These are phyloP conservation scores for Greenwoodochromis staneri DNA, from an alignment of 2,113 vertebrate species.

Conservation along the genomic window DNA sequence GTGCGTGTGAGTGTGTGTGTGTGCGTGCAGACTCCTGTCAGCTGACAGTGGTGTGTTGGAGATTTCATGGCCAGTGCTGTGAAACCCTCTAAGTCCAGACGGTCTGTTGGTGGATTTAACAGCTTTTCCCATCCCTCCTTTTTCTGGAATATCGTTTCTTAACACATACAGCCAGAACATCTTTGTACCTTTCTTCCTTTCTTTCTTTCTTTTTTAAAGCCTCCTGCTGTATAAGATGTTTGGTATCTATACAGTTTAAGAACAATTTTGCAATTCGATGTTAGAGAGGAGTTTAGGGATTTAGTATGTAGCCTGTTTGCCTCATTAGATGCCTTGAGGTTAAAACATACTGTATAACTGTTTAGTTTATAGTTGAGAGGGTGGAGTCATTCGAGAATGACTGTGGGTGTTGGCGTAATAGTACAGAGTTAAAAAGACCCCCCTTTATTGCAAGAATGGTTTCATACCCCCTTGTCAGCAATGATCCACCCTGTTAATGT, in stretches of 20 bases:
- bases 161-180: background rate
- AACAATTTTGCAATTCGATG: background rate
- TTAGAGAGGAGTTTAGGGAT: background rate
- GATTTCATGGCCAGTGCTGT: conserved; percentile 31
- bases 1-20: background rate
- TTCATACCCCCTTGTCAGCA: background rate
- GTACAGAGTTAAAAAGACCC: background rate
- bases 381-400: background rate
- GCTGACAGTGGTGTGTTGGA: conserved; percentile 29
- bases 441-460: background rate
- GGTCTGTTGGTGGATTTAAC: conserved; percentile 29
- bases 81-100: conserved; percentile 30
- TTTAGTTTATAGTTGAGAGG: background rate
- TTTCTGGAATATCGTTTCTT: conserved; percentile 25
- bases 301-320: background rate
- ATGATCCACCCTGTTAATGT: background rate
- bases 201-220: background rate
- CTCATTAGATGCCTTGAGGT: background rate
- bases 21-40: background rate
- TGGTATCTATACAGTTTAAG: background rate
- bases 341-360: background rate
- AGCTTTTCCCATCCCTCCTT: background rate
- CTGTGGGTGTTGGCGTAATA: background rate
- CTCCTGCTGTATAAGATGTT: background rate
- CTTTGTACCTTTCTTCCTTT: background rate